These are phyloP conservation scores for Scylla paramamosain DNA, from an alignment of 1,140 invertebrate genomes.

Conservation along the genomic window DNA sequence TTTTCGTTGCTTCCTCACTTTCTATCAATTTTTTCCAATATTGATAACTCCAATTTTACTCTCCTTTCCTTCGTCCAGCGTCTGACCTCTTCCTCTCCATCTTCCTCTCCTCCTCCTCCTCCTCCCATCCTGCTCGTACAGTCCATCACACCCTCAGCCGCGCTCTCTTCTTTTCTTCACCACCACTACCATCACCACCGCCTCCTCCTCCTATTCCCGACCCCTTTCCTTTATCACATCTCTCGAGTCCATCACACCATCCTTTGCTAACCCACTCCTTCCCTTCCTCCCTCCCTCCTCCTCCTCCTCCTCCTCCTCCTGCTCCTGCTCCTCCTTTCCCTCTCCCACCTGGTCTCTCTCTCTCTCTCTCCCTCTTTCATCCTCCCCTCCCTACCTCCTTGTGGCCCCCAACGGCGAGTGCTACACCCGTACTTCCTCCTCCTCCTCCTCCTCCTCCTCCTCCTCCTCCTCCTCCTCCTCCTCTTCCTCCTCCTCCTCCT, in stretches of 20 bases:
- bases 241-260: neutral
- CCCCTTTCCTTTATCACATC: neutral
- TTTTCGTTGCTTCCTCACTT: too few species aligned
- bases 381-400: neutral
- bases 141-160: neutral
- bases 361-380: constrained; percentile 13
- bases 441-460: neutral
- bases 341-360: neutral
- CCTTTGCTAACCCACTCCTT: neutral
- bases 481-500: neutral
- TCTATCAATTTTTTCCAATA: too few species aligned
- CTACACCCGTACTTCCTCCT: neutral
- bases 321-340: neutral
- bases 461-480: neutral
- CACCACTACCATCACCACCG: constrained; percentile 1
- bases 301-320: neutral
- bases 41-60: too few species aligned
- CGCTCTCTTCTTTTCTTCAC: too few species aligned
- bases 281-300: neutral
- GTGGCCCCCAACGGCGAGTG: neutral
- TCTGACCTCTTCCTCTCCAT: neutral
- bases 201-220: neutral
- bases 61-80: too few species aligned
- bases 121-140: neutral
- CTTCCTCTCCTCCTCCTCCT: neutral